A percentile compares a stretch with the other conserved stretches of the same genome.
Evolutionary conservation across 2,888 invertebrate genomes (phyloP).

Genomic region (Bugulina stolonifera): DNA sequence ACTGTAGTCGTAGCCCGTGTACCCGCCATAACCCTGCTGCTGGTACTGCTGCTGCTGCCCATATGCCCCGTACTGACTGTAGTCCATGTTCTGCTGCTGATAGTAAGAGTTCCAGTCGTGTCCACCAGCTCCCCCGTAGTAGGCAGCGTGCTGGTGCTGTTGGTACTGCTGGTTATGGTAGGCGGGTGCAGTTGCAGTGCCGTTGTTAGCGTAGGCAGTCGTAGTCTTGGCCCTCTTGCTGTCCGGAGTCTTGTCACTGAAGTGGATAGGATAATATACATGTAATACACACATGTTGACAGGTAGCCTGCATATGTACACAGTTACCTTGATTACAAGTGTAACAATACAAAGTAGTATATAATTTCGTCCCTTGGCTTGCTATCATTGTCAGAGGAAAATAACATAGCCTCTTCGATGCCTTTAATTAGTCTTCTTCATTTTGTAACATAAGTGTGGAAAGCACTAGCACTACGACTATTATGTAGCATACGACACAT

Average conservation of each 20-base stretch:
- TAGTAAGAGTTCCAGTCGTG: background rate
- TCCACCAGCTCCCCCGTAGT: background rate
- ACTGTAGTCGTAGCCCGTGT: slow-evolving; percentile 22
- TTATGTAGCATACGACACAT: too few species aligned
- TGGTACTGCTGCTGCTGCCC: background rate
- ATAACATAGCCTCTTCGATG: too few species aligned
- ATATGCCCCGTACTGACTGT: slow-evolving; percentile 22
- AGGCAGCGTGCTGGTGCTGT: background rate
- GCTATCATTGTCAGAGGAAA: too few species aligned
- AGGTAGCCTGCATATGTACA: background rate
- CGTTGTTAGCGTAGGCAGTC: background rate
- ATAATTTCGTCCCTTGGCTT: too few species aligned
- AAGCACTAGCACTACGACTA: too few species aligned
- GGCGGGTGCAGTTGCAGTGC: background rate
- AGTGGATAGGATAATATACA: too few species aligned
- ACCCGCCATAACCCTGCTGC: slow-evolving; percentile 16
- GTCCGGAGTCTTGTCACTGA: slow-evolving; percentile 5
- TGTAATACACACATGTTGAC: background rate
- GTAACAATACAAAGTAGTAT: background rate
- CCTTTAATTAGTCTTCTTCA: too few species aligned
- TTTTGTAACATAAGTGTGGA: too few species aligned
- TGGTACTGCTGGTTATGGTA: slow-evolving; percentile 10
- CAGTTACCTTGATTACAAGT: background rate
- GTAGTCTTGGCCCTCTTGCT: slow-evolving; percentile 4
- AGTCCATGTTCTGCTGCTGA: slow-evolving; percentile 5